These are phyloP conservation scores for Apamea monoglypha DNA, from an alignment of 2,888 invertebrate species.

Conservation along the genomic window DNA sequence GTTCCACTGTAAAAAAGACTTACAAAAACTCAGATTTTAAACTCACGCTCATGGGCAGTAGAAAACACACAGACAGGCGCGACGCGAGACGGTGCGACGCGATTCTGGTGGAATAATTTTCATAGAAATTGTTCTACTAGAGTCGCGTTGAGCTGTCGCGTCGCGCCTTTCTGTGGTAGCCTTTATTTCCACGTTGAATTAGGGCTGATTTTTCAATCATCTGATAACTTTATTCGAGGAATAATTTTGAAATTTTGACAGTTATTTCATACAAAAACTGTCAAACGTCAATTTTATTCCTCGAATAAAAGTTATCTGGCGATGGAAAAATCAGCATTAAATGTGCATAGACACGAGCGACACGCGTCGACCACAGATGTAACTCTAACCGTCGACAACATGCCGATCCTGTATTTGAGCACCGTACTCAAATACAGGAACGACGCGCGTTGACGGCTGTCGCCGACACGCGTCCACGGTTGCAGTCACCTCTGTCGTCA, in stretches of 20 bases:
- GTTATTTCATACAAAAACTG: too few relatives aligned
- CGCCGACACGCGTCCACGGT: not conserved
- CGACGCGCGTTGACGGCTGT: not conserved
- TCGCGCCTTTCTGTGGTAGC: not conserved
- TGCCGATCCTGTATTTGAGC: too few relatives aligned
- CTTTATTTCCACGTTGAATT: not conserved
- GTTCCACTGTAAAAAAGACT: not conserved
- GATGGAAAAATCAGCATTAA: too few relatives aligned
- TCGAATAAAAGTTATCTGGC: too few relatives aligned
- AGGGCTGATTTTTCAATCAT: too few relatives aligned
- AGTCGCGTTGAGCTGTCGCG: not conserved
- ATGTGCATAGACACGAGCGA: too few relatives aligned
- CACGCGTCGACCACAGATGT: too few relatives aligned
- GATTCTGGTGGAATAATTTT: not conserved
- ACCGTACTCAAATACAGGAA: too few relatives aligned
- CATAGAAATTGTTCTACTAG: not conserved
- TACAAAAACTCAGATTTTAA: constrained; percentile 32
- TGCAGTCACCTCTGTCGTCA: not conserved
- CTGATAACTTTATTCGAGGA: too few relatives aligned
- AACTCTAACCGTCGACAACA: too few relatives aligned
- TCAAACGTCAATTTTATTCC: too few relatives aligned
- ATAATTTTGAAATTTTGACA: too few relatives aligned
- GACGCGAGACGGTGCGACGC: not conserved
- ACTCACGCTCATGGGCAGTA: constrained; percentile 40
- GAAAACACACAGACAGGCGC: constrained; percentile 8